These are phyloP conservation scores for Carassius gibelio DNA, from an alignment of 2,113 vertebrate genomes.

Conservation along the genomic window DNA sequence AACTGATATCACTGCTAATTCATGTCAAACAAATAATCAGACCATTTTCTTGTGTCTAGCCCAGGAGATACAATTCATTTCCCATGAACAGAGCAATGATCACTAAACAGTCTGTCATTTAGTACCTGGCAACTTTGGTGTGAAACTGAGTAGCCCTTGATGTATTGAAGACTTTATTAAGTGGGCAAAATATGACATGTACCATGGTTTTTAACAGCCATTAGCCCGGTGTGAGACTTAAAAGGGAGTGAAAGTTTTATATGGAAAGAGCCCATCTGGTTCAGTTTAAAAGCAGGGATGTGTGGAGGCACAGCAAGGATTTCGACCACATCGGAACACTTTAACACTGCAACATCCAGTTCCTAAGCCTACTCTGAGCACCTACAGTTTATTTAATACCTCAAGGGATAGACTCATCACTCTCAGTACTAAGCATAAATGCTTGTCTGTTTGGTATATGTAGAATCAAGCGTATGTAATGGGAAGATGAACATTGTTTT, in stretches of 20 bases:
- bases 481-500: neutral
- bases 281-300: constrained; percentile 69
- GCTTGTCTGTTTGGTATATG: neutral
- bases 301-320: constrained; percentile 59
- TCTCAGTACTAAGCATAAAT: neutral
- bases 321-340: constrained; percentile 63
- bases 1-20: constrained; percentile 10
- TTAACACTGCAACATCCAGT: constrained; percentile 54
- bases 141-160: constrained; percentile 47
- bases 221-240: constrained; percentile 59
- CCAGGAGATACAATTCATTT: neutral
- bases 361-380: constrained; percentile 39
- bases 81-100: constrained; percentile 11
- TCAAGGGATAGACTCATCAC: neutral
- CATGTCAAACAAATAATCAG: constrained; percentile 32
- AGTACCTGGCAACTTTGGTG: constrained; percentile 21
- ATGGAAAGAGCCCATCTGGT: constrained; percentile 71
- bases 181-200: constrained; percentile 63
- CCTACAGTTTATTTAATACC: constrained; percentile 21
- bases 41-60: constrained; percentile 13
- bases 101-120: constrained; percentile 1
- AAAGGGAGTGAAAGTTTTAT: constrained; percentile 71
- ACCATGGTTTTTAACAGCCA: constrained; percentile 43
- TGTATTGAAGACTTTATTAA: constrained; percentile 64
- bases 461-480: neutral